These are phyloP conservation scores for Palythoa heliodiscus DNA, from an alignment of 92 coral and sea anemone species.

Conservation along the genomic window DNA sequence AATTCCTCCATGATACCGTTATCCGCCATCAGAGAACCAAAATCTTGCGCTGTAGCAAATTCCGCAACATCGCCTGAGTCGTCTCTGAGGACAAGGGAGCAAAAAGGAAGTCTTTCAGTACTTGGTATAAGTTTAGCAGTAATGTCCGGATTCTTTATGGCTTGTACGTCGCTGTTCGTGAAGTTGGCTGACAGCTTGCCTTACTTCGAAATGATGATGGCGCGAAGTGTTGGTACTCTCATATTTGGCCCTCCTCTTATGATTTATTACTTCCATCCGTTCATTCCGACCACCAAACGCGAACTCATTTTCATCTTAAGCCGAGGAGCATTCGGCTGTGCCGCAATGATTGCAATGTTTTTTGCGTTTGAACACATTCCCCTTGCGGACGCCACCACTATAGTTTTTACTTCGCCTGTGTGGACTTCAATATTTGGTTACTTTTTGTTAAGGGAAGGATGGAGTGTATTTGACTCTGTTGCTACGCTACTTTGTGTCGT, in stretches of 20 bases:
- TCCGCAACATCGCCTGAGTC: neutral
- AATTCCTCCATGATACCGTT: neutral
- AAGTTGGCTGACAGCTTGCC: constrained; percentile 66
- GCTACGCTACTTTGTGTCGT: constrained; percentile 61
- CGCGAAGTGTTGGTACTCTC: constrained; percentile 49
- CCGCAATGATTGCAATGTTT: constrained; percentile 51
- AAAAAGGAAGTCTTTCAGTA: constrained; percentile 3
- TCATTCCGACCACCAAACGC: constrained; percentile 43
- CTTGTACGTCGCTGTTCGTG: constrained; percentile 43
- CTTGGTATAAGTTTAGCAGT: constrained; percentile 37
- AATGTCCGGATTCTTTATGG: constrained; percentile 40
- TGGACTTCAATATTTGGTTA: constrained; percentile 74
- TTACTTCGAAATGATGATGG: constrained; percentile 55
- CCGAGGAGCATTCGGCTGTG: constrained; percentile 56
- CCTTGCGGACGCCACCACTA: constrained; percentile 80
- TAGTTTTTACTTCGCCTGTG: constrained; percentile 72
- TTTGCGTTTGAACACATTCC: constrained; percentile 84
- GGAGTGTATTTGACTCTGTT: constrained; percentile 60
- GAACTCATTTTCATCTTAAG: constrained; percentile 37
- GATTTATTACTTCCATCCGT: constrained; percentile 49
- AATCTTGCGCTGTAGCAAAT: neutral
- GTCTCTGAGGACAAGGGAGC: neutral
- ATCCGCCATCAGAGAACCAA: neutral
- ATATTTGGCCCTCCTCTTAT: constrained; percentile 55
- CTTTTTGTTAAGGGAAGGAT: constrained; percentile 66